Percentiles rank a stretch among this genome's conserved stretches.
phyloP scores from a whole-genome alignment of 2,888 invertebrate species.

The Drosophila trichaetosa region DNA sequence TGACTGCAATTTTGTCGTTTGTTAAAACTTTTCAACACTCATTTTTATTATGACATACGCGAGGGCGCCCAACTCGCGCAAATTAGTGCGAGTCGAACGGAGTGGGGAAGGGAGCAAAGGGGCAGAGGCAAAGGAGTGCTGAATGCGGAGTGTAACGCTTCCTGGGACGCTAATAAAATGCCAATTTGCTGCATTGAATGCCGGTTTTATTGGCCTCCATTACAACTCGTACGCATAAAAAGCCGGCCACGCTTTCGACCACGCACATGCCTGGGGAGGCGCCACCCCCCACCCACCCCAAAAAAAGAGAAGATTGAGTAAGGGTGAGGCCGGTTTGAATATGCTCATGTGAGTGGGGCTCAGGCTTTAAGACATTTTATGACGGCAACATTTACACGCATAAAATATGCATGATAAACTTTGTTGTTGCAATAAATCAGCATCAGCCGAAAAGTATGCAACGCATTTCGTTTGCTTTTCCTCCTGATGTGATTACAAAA shows the following conservation, averaged over 20 bases:
- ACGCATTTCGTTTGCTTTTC: slow-evolving; percentile 23
- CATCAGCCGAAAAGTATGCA: slow-evolving; percentile 59
- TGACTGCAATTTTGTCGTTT: slow-evolving; percentile 75
- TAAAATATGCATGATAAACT: slow-evolving; percentile 82
- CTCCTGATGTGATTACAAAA: slow-evolving; percentile 76
- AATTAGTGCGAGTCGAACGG: slow-evolving; percentile 54
- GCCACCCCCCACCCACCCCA: neutral
- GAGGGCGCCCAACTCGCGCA: slow-evolving; percentile 41
- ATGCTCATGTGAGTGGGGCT: slow-evolving; percentile 14
- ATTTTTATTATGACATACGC: slow-evolving; percentile 79
- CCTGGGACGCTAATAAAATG: slow-evolving; percentile 72
- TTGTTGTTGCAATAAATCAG: slow-evolving; percentile 80
- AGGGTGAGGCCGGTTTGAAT: neutral
- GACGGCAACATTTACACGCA: slow-evolving; percentile 80
- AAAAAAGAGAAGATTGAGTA: neutral
- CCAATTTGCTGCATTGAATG: slow-evolving; percentile 79
- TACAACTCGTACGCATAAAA: slow-evolving; percentile 79
- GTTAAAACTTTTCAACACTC: slow-evolving; percentile 77
- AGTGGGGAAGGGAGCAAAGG: neutral
- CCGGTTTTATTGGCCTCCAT: slow-evolving; percentile 76
- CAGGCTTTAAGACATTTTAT: slow-evolving; percentile 71
- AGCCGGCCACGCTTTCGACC: slow-evolving; percentile 54
- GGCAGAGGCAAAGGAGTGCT: neutral
- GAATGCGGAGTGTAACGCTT: slow-evolving; percentile 16
- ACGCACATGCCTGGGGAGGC: slow-evolving; percentile 42